phyloP scores from a whole-genome alignment of 2,113 vertebrate species.

The Thinocorus orbignyianus region DNA sequence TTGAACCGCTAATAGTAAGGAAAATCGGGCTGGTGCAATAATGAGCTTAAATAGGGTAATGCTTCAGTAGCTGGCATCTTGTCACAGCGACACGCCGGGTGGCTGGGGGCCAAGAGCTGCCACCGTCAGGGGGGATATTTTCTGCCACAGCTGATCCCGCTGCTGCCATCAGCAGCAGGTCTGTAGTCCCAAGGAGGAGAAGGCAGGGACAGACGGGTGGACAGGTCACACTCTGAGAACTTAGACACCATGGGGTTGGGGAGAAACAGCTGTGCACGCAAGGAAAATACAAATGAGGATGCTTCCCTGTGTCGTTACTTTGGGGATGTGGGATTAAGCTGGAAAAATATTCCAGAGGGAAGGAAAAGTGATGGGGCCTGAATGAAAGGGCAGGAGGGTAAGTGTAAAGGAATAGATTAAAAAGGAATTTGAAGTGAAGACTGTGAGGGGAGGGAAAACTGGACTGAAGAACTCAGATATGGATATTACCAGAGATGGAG shows the following conservation, averaged over 20 bases:
- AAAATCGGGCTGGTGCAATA: neutral
- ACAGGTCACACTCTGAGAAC: neutral
- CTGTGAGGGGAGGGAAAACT: neutral
- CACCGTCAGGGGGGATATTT: neutral
- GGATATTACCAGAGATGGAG: too few species aligned
- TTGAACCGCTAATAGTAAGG: neutral
- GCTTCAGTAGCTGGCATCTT: neutral
- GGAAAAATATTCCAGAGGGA: neutral
- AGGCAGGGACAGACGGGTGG: neutral
- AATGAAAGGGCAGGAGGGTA: neutral
- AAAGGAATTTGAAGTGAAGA: neutral
- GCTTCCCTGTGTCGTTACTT: accelerated
- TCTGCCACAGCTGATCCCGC: neutral
- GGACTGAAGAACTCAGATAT: neutral
- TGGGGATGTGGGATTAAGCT: neutral
- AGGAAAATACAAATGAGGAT: neutral
- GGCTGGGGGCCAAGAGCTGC: neutral
- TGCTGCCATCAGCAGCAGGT: neutral
- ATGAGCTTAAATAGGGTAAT: neutral
- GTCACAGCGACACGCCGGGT: neutral
- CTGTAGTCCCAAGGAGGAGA: neutral
- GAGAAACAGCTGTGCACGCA: neutral
- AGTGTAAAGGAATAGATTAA: neutral
- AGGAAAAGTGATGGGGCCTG: neutral
- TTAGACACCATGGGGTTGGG: accelerated